Evolutionary conservation across 2,888 invertebrate species (phyloP), one percentile per base, ranked within the genome.

Genomic region (Aleiodes leptofemur): DNA sequence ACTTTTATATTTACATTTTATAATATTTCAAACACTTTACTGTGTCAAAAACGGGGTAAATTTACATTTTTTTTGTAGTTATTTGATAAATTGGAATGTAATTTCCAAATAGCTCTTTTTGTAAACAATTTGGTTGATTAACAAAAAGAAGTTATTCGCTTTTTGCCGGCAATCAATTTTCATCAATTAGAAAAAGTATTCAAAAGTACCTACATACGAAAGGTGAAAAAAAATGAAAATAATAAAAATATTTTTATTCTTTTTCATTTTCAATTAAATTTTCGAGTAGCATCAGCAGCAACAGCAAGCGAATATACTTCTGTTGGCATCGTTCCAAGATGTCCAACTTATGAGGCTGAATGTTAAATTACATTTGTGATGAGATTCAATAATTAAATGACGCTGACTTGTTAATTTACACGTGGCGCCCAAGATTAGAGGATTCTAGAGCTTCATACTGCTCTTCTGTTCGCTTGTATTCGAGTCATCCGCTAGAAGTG

Each of bases 251-350:
- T 66, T 51, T 51, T 51, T 23, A 8, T 29, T 68, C 1, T 34
- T n/a, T 59, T 61, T 61, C 14, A 31, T 68, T n/a, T 31, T 68
- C 29, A 3, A 50, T 7, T 51, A 13, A 59, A 59, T 71, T 71
- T 71, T 23, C 7, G 23, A 43, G 75, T 66, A 50, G 71, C 69
- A 66, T 68, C 69, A 69, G 48, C 9, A 8, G 59, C 73, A 55
- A 72, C 23, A 23, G 23, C 23, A 23, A 23, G 23, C 23, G 23
- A 23, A 23, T 23, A 70, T 74, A 72, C 29, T 11, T 74, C 76
- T 71, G 75, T 78, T 81, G 80, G 82, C 82, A 86, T 86, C 86
- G 82, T 85, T 87, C 85, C 87, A 84, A 86, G 86, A 87, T 83
- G 80, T 77, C 81, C 76, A 80, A 76, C 78, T 78, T 76, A 57